These are phyloP conservation scores for Onthophagus taurus DNA, from an alignment of 1,140 invertebrate genomes.

Conservation along the genomic window DNA sequence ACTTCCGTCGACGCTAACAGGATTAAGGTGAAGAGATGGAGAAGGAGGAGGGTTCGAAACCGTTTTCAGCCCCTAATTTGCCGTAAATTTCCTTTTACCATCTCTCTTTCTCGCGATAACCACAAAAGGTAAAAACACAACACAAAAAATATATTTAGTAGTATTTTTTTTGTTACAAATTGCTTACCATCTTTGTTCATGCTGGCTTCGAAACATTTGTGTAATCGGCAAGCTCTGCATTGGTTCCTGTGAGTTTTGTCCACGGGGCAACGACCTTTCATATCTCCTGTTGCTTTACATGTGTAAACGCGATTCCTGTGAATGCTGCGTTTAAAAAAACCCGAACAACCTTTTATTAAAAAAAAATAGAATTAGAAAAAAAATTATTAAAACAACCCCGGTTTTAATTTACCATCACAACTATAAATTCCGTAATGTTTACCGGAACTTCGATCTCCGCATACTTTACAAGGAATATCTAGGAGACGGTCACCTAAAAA, in stretches of 20 bases:
- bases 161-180: too few relatives aligned
- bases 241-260: conserved; percentile 97
- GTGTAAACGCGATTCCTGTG: conserved; percentile 92
- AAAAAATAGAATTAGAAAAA: background rate
- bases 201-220: conserved; percentile 92
- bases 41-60: too few relatives aligned
- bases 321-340: conserved; percentile 95
- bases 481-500: conserved; percentile 79
- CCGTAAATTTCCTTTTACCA: too few relatives aligned
- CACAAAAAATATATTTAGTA: too few relatives aligned
- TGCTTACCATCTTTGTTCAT: conserved; percentile 99
- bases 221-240: conserved; percentile 90
- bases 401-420: conserved; percentile 75
- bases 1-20: too few relatives aligned
- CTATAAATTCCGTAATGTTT: conserved; percentile 97
- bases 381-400: background rate
- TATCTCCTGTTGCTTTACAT: conserved; percentile 87
- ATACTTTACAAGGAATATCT: conserved; percentile 94
- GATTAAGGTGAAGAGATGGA: too few relatives aligned
- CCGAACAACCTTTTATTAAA: conserved; percentile 83
- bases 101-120: too few relatives aligned
- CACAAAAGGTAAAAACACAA: too few relatives aligned
- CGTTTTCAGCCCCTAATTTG: too few relatives aligned
- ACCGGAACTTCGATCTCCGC: conserved; percentile 90
- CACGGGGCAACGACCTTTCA: conserved; percentile 88